Conservation (phyloP, 2,888 invertebrate species). For the Diadromus collaris region DNA sequence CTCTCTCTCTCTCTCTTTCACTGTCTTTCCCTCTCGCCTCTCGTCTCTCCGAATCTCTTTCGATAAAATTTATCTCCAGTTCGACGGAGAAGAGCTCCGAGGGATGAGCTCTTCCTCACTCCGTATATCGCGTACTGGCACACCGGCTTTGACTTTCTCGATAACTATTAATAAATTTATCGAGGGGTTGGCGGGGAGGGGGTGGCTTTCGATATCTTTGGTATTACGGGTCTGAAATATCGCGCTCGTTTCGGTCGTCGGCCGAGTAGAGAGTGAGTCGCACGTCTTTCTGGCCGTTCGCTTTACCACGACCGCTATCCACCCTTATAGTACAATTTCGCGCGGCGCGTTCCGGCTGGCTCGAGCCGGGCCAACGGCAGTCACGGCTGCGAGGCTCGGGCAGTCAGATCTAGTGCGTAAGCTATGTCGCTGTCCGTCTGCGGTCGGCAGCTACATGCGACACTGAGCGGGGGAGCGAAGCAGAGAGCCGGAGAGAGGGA, state of each 20-base stretch:
- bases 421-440: constrained; percentile 10
- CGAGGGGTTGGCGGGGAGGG: too few species aligned
- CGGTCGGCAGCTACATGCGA: constrained; percentile 11
- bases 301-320: neutral
- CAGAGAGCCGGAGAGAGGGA: constrained; percentile 2
- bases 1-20: too few species aligned
- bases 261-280: constrained; percentile 41
- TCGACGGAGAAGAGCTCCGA: neutral
- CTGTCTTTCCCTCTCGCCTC: constrained; percentile 25
- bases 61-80: neutral
- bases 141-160: neutral
- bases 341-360: constrained; percentile 17
- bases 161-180: too few species aligned
- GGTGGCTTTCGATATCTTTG: neutral
- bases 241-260: constrained; percentile 16
- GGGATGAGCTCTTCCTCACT: neutral
- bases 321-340: constrained; percentile 11
- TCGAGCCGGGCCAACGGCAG: constrained; percentile 18
- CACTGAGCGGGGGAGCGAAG: constrained; percentile 5
- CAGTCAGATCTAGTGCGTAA: constrained; percentile 18
- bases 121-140: neutral
- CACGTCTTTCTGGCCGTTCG: constrained; percentile 25
- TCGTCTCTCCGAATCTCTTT: constrained; percentile 34
- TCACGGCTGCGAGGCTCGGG: constrained; percentile 31
- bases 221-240: neutral